Conservation (phyloP, 1,140 invertebrate genomes). For the Idris sp. region DNA sequence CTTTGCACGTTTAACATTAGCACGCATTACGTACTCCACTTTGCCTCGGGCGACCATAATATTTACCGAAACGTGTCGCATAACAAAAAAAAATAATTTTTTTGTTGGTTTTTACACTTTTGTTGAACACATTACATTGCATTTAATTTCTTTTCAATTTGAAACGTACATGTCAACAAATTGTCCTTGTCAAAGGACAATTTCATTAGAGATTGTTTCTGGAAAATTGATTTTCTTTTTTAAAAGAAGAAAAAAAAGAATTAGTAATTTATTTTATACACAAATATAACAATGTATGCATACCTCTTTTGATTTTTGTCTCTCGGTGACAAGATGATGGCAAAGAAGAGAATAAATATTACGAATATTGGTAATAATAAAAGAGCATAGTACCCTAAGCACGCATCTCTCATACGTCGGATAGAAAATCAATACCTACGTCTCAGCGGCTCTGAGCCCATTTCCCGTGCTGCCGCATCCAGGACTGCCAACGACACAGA, state of each 20-base stretch:
- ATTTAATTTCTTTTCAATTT: no score
- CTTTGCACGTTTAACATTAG: conserved; percentile 59
- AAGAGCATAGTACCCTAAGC: conserved; percentile 69
- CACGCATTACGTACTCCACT: conserved; percentile 53
- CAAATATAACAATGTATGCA: no score
- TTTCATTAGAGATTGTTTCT: no score
- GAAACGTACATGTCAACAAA: no score
- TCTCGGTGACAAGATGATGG: conserved; percentile 29
- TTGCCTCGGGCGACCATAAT: conserved; percentile 46
- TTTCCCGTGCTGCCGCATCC: conserved; percentile 71
- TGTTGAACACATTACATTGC: no score
- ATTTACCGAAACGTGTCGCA: conserved; percentile 42
- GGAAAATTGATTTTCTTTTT: no score
- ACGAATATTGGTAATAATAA: conserved; percentile 61
- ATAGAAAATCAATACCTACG: conserved; percentile 76
- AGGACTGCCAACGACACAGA: conserved; percentile 70
- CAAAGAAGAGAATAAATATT: conserved; percentile 54
- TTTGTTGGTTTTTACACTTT: not conserved
- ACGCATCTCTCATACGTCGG: conserved; percentile 74
- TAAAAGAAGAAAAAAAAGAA: no score
- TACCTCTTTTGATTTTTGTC: conserved; percentile 30
- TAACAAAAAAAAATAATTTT: no score
- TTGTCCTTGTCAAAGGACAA: no score
- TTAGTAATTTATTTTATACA: no score
- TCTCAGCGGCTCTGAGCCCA: conserved; percentile 71